Conservation (phyloP, 2,113 vertebrate species). For the Oenanthe oenanthe region DNA sequence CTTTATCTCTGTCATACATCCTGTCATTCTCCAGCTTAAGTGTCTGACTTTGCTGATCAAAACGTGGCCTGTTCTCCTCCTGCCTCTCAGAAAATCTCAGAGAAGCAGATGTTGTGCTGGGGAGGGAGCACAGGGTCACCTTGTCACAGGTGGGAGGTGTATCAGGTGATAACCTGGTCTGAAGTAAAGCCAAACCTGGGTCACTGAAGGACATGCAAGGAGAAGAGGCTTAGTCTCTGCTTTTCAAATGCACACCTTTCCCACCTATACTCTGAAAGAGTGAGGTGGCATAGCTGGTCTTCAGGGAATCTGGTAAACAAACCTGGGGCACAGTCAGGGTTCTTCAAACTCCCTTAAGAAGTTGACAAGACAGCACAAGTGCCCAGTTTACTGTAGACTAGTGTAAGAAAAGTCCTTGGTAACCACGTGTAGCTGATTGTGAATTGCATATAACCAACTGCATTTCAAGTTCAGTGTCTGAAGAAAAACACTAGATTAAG, state of each 20-base stretch:
- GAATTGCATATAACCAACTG: background rate
- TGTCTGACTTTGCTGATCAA: slow-evolving; percentile 5
- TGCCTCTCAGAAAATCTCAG: background rate
- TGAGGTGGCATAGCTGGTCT: background rate
- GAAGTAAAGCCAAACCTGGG: background rate
- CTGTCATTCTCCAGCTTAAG: background rate
- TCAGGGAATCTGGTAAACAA: background rate
- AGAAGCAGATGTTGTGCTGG: background rate
- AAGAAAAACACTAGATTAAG: background rate
- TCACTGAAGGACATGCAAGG: background rate
- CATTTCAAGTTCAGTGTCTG: background rate
- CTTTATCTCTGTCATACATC: background rate
- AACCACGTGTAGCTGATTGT: background rate
- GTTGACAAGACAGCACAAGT: background rate
- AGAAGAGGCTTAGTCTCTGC: background rate
- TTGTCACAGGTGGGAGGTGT: background rate
- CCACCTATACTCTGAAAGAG: background rate
- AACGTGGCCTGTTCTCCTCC: background rate
- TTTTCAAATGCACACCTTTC: background rate
- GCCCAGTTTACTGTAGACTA: background rate
- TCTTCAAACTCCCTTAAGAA: background rate
- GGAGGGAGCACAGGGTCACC: background rate
- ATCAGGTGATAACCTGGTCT: background rate
- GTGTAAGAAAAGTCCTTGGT: background rate
- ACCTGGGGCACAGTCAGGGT: background rate